Evolutionary conservation across 2,113 vertebrate genomes (phyloP).

Genomic region (Oriolus oriolus): DNA sequence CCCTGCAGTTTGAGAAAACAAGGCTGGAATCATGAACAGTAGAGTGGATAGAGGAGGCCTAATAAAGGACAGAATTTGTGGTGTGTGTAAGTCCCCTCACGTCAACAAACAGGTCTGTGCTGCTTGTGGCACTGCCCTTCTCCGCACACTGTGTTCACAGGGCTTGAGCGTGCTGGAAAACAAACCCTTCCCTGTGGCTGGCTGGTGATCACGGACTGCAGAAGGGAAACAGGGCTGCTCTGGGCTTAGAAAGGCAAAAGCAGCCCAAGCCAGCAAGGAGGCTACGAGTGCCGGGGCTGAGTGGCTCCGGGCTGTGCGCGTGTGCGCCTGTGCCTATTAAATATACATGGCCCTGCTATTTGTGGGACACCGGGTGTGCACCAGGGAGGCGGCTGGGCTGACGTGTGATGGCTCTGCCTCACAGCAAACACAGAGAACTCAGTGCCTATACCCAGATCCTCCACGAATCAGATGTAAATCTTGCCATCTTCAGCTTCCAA

Average conservation of each 20-base stretch:
- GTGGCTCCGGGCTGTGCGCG: background rate
- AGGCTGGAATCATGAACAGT: background rate
- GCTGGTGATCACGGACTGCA: fast-evolving
- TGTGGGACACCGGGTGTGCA: background rate
- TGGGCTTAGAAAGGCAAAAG: background rate
- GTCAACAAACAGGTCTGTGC: background rate
- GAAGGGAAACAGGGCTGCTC: background rate
- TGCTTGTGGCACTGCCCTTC: background rate
- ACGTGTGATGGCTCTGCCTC: background rate
- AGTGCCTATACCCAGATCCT: background rate
- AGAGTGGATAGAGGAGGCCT: background rate
- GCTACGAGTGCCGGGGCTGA: background rate
- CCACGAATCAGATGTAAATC: background rate
- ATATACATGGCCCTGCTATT: background rate
- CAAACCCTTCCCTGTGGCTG: background rate
- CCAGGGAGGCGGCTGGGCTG: background rate
- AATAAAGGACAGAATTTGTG: background rate
- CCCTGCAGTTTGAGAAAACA: background rate
- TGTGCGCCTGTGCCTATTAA: background rate
- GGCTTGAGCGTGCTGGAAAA: background rate
- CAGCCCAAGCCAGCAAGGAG: background rate
- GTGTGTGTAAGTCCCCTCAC: fast-evolving
- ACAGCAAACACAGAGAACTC: background rate
- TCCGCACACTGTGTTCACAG: fast-evolving
- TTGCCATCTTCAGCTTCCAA: background rate